Base-by-base conservation (phyloP, 2,797 vertebrate genomes). In the Sphenopsis melanotis region DNA sequence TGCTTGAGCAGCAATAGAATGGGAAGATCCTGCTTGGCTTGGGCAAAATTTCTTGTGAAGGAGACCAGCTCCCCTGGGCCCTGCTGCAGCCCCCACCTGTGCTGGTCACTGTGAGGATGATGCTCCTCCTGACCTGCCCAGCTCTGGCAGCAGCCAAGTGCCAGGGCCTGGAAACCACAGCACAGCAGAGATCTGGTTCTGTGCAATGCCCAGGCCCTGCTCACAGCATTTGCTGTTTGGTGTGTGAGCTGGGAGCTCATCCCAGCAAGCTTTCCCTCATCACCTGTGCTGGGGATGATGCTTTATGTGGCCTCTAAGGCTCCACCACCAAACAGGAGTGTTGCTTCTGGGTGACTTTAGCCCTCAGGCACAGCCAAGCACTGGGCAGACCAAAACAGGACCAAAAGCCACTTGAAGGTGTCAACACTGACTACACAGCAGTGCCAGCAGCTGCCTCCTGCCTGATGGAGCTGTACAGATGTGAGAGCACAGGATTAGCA, bases 111-210 rank as follows among this genome's bases (percentile, higher is more conserved):
- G 26, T 0, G 6, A 75, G 76, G 61, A 27, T 0, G 0, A 19
- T 42, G 36, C 11, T 87, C 11, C 26, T 14, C 8, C 69, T 77
- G 19, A 39, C 34, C 83, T 59, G 59, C 50, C 50, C 66, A 49
- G 37, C 32, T 72, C 29, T 59, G 34, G 53, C 61, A 60, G 66
- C 23, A 53, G 17, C 17, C 44, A 29, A 12, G 46, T 42, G 21
- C 24, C 27, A 57, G 46, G 44, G 21, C 41, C 55, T 42, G 64
- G 26, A 36, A 44, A 19, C 7, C 2, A 5, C 10, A 49, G 11
- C 1, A 1, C 12, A 20, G 0, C 1, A 61, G 36, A 2, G 4
- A 13, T 21, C 32, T 39, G 44, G 10, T 5, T 70, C 15, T 34
- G 15, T 4, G 14, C 4, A 1, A 4, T 27, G 42, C 30, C 41